phyloP scores from a whole-genome alignment of 2,113 vertebrate genomes.

The Procavia capensis region DNA sequence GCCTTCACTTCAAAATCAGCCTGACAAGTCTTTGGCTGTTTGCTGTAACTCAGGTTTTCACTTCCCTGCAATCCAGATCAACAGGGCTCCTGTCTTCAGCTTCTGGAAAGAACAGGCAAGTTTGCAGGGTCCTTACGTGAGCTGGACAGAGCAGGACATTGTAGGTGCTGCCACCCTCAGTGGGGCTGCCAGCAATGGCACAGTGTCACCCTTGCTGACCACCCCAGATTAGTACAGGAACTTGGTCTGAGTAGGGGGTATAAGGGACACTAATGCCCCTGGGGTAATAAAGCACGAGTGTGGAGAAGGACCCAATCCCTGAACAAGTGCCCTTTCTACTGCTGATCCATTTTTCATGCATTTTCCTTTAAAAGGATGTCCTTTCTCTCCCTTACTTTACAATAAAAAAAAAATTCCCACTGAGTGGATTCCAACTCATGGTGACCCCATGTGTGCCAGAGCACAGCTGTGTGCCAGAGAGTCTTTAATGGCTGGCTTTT shows the following conservation, averaged over 20 bases:
- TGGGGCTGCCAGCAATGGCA: fast-evolving
- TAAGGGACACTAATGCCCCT: background rate
- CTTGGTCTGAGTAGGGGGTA: background rate
- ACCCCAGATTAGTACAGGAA: too few relatives aligned
- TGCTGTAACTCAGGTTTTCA: background rate
- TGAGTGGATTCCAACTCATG: background rate
- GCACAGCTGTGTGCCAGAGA: background rate
- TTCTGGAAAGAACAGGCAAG: background rate
- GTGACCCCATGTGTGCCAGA: background rate
- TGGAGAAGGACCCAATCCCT: background rate
- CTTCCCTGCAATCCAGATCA: background rate
- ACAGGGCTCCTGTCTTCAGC: background rate
- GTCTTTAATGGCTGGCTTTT: background rate
- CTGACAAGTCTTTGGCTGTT: background rate
- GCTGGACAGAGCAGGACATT: too few relatives aligned
- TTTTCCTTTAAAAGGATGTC: background rate
- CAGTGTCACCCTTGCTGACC: too few relatives aligned
- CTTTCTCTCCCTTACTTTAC: background rate
- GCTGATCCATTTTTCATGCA: too few relatives aligned
- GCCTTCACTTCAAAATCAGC: background rate
- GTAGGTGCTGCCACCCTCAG: fast-evolving
- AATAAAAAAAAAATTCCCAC: background rate
- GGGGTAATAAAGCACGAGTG: background rate
- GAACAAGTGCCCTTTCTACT: background rate
- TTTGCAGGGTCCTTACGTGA: too few relatives aligned